These are phyloP conservation scores for Liposcelis brunnea DNA, from an alignment of 2,888 invertebrate genomes.

Conservation along the genomic window DNA sequence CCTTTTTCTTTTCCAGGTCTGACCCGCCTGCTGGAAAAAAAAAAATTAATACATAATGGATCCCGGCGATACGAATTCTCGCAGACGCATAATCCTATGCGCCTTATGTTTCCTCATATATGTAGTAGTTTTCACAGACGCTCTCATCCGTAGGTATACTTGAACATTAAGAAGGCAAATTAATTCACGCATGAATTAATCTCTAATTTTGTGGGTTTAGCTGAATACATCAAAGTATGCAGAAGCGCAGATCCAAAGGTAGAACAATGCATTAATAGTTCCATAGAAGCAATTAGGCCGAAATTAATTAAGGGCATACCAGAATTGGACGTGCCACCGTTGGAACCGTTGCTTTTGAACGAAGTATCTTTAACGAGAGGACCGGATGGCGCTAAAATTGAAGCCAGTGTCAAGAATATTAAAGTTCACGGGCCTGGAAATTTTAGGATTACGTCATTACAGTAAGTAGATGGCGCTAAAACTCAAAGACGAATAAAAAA, in stretches of 20 bases:
- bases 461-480: too few relatives aligned
- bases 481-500: too few relatives aligned
- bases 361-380: conserved; percentile 14
- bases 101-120: background rate
- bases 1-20: conserved; percentile 1
- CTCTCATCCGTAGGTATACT: conserved; percentile 5
- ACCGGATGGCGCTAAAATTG: conserved; percentile 12
- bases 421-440: conserved; percentile 12
- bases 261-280: conserved; percentile 14
- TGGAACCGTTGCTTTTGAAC: conserved; percentile 13
- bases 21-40: too few relatives aligned
- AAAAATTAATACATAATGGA: too few relatives aligned
- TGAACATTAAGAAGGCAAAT: background rate
- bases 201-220: conserved; percentile 10
- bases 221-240: conserved; percentile 15
- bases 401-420: conserved; percentile 12
- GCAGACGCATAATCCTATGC: too few relatives aligned
- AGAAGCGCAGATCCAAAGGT: conserved; percentile 13
- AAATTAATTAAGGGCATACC: conserved; percentile 14
- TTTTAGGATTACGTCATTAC: conserved; percentile 11
- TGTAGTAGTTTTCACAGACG: conserved; percentile 4
- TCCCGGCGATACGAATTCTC: too few relatives aligned
- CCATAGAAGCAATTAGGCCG: conserved; percentile 14
- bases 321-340: conserved; percentile 14
- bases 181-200: background rate